Base-by-base conservation (phyloP, 1,140 invertebrate genomes). In the Micrasema longulum region DNA sequence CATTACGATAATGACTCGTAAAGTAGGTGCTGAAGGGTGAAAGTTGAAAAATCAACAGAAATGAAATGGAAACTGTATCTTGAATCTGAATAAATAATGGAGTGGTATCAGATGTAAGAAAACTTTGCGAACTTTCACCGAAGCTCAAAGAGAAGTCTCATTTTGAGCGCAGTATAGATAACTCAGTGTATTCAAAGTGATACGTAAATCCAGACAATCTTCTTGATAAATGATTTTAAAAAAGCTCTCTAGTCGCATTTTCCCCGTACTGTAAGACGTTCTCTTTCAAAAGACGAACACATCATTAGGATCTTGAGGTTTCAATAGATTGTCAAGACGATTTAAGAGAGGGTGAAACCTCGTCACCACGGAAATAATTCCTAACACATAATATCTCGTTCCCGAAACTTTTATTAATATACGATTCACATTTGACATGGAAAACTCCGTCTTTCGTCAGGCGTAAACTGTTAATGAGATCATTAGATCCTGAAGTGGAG, bases 401-500 rank as follows among this genome's bases (percentile, higher is more conserved):
- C 41, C 48, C 63, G 69, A 72, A 73, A 73, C 41, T 73, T 73
- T 68, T 62, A 68, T 68, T 73, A 72, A 52, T 45, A 47, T 22
- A 62, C 35, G 57, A 43, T 20, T 41, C 35, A 62, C 38, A 55
- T 62, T 41, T 18, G 57, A 62, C 35, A 2, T 26, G 38, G 35
- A 20, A 62, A 55, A 62, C 47, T 35, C 41, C 11, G 43, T 7
- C 63, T 62, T 35, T 70, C 69, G 43, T 68, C 64, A 43, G 36
- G 73, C 69, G 69, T 72, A 70, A 66, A 66, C 67, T 63, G 66
- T 75, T 75, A 75, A 75, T 75, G 74, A 75, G 74, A 72, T 75
- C 74, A 75, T 75, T 75, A 75, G 74, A 48, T 67, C 69, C 57
- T 53, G 74, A 72, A 67, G 57, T 65, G 22, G 64, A 67, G 68